Percentiles rank a stretch among this genome's conserved stretches.
Evolutionary conservation across 2,113 vertebrate genomes (phyloP).

Genomic region (Passer domesticus): DNA sequence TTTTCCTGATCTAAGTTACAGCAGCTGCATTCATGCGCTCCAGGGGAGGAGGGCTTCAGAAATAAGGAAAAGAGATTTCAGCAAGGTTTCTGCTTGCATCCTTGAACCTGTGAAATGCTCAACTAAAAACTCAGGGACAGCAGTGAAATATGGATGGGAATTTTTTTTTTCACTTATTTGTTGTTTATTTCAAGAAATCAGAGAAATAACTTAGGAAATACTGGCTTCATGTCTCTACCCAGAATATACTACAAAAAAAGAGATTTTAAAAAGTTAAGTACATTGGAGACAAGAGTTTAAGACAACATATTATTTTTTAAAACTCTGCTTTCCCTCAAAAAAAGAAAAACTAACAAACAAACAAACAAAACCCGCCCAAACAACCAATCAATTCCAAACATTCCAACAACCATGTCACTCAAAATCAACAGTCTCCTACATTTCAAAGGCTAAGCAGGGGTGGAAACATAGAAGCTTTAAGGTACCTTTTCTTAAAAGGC

Average conservation of each 20-base stretch:
- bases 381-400: background rate
- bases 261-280: background rate
- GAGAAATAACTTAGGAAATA: background rate
- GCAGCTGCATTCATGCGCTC: fast-evolving
- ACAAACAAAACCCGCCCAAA: background rate
- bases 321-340: background rate
- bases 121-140: background rate
- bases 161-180: background rate
- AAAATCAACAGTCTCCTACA: background rate
- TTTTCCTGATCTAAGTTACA: background rate
- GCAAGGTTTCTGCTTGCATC: background rate
- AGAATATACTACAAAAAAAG: background rate
- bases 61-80: background rate
- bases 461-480: background rate
- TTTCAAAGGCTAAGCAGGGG: background rate
- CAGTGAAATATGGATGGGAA: background rate
- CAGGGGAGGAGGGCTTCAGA: background rate
- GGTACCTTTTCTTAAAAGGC: background rate
- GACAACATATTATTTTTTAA: background rate
- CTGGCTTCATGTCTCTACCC: background rate
- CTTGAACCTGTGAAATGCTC: background rate
- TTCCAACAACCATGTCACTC: background rate
- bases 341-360: background rate
- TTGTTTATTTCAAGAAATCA: background rate
- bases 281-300: background rate